Evolutionary conservation across 53 echinoderm and acorn worm genomes (phyloP).

Genomic region (Patiria pectinifera): DNA sequence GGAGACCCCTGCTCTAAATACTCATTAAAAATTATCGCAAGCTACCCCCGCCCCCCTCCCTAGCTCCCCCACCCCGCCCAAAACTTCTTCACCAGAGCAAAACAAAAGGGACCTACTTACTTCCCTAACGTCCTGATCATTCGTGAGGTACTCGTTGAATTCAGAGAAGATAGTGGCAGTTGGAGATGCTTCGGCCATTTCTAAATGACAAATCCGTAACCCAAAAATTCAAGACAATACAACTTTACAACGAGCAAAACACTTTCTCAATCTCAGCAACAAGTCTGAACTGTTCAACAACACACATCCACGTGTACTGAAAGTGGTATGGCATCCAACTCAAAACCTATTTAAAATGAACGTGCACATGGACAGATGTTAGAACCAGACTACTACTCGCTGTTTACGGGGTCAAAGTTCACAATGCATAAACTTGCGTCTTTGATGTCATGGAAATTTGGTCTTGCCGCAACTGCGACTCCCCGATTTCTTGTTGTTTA

Average conservation of each 20-base stretch:
- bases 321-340: conserved; percentile 10
- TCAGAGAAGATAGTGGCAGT: conserved; percentile 39
- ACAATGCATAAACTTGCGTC: conserved; percentile 56
- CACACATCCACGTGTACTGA: background rate
- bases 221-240: background rate
- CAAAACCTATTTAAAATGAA: background rate
- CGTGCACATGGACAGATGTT: background rate
- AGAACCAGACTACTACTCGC: background rate
- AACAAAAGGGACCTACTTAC: background rate
- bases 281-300: background rate
- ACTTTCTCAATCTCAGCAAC: background rate
- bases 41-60: too few species aligned
- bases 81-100: background rate
- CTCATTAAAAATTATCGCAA: too few species aligned
- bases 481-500: background rate
- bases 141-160: conserved; percentile 70
- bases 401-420: conserved; percentile 30
- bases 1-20: too few species aligned
- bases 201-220: background rate
- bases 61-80: too few species aligned
- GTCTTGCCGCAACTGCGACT: too few species aligned
- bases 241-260: too few species aligned
- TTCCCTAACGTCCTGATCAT: conserved; percentile 70
- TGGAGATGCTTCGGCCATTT: conserved; percentile 38
- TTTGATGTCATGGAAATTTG: conserved; percentile 17